Evolutionary conservation across 1,140 invertebrate genomes (phyloP).

Genomic region (Apis dorsata): DNA sequence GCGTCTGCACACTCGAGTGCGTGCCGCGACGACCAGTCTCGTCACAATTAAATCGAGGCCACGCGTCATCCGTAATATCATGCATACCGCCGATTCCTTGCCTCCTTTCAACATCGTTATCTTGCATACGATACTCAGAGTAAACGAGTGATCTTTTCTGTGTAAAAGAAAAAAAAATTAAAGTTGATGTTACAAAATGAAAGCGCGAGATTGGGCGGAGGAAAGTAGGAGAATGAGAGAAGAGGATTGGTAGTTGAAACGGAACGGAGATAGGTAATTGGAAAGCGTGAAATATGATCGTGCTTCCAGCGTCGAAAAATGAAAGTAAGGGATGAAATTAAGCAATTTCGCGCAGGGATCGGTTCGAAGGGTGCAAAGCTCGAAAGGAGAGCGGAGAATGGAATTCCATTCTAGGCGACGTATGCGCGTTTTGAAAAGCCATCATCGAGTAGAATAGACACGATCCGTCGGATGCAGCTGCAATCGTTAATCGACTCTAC

Average conservation of each 20-base stretch:
- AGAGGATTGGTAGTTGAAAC: not conserved
- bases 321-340: not conserved
- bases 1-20: not conserved
- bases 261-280: not conserved
- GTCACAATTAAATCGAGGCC: constrained; percentile 33
- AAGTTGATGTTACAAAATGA: not conserved
- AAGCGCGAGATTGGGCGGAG: not conserved
- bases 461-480: constrained; percentile 37
- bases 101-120: too few species aligned
- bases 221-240: not conserved
- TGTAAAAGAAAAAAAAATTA: too few species aligned
- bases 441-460: constrained; percentile 40
- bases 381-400: not conserved
- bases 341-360: not conserved
- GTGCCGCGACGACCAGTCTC: not conserved
- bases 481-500: constrained; percentile 37
- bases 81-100: not conserved
- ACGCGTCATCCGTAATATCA: constrained; percentile 19
- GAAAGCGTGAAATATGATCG: constrained; percentile 3
- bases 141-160: too few species aligned
- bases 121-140: too few species aligned
- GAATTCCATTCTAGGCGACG: not conserved
- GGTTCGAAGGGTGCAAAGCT: too few species aligned
- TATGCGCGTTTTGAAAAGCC: constrained; percentile 34
- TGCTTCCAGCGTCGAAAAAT: not conserved